Conservation (phyloP, 2,113 vertebrate genomes). For the Colistium nudipinnis region DNA sequence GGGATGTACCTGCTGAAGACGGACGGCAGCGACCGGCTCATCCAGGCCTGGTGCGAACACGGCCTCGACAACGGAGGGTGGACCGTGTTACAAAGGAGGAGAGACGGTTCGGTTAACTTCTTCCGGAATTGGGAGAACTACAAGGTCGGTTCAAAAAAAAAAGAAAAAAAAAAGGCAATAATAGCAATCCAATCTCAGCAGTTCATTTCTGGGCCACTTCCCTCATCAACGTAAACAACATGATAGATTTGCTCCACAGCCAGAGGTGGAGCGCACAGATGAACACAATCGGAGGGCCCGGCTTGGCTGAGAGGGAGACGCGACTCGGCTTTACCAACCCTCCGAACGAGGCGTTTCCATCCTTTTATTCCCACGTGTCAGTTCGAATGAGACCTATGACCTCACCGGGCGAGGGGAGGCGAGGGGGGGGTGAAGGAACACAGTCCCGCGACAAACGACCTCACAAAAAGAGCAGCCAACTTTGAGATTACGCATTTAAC, state of each 20-base stretch:
- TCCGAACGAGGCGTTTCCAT: conserved; percentile 7
- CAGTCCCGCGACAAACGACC: too few species aligned
- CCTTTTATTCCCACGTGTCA: conserved; percentile 11
- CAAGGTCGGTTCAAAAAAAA: conserved; percentile 83
- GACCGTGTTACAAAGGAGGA: conserved; percentile 96
- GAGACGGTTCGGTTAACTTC: conserved; percentile 96
- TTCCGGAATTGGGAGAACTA: conserved; percentile 99
- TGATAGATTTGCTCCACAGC: conserved; percentile 44
- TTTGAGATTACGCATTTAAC: too few species aligned
- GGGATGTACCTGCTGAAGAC: conserved; percentile 97
- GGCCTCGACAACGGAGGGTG: conserved; percentile 95
- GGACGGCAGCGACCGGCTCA: conserved; percentile 83
- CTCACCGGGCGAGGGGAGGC: neutral
- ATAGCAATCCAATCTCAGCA: conserved; percentile 10
- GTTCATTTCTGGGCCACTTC: conserved; percentile 35
- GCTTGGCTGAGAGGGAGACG: conserved; percentile 16
- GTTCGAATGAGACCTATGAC: conserved; percentile 22
- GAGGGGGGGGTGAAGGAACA: neutral
- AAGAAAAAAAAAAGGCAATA: neutral
- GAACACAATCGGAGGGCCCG: conserved; percentile 24
- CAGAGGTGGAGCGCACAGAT: conserved; percentile 32
- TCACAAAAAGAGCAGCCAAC: too few species aligned
- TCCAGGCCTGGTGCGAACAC: conserved; percentile 97
- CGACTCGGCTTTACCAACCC: conserved; percentile 9
- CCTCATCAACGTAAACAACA: conserved; percentile 49